Evolutionary conservation across 2,888 invertebrate species (phyloP), one percentile per base, ranked within the genome.

Genomic region (Melangyna quadrimaculata): DNA sequence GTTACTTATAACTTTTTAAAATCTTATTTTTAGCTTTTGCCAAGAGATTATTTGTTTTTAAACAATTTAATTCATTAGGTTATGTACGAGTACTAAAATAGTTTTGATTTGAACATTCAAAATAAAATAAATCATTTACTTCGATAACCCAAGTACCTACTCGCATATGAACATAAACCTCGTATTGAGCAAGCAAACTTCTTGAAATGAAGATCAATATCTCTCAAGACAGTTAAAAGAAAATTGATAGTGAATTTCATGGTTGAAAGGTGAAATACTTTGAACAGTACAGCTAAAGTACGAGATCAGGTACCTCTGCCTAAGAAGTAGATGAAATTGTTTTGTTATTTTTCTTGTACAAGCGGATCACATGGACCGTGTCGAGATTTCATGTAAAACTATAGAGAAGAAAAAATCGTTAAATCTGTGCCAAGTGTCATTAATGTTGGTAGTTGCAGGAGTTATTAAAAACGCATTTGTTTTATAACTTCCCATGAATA

Each of bases 201-300:
- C 45, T 61, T 19, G 22, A 27, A 27, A 61, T 51, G 17, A 48
- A 70, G 74, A 75, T 65, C 53, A 43, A 17, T 75, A 80, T 84
- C 80, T 84, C 80, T 59, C 9, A 43, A 61, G 72, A 40, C 59
- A 57, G 67, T 37, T 65, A 32, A n/a, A n/a, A 29, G 32, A 73
- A 78, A 81, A 81, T 77, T 73, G 80, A 81, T 81, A 77, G 73
- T 70, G 57, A 35, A 55, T 81, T 86, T 86, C 81, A 81, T 53
- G 86, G 78, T 81, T 86, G 86, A 86, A 86, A 86, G 77, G 81
- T 81, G 86, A 72, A 86, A 78, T 78, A 81, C 78, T 22, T 69
- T 51, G 45, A 72, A 67, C 17, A 45, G 43, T 63, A 27, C 77
- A 77, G 86, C 72, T 80, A 80, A 75, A 77, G 57, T 69, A 80